phyloP scores from a whole-genome alignment of 2,888 invertebrate species.

The Linnaemya vulpina region DNA sequence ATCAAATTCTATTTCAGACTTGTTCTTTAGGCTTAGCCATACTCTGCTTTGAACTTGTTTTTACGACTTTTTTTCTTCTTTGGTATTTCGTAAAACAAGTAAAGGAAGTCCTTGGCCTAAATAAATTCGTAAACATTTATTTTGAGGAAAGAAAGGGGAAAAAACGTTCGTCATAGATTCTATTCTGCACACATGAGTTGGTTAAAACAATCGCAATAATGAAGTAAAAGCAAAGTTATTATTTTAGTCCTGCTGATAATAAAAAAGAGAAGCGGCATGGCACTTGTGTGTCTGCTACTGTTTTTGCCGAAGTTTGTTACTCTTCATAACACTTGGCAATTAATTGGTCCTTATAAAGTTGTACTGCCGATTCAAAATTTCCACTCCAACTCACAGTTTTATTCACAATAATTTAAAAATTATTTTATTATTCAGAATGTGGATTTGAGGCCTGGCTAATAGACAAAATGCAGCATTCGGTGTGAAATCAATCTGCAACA shows the following conservation, averaged over 20 bases:
- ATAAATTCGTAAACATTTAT: conserved; percentile 46
- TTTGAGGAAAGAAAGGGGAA: neutral
- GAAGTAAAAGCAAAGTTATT: conserved; percentile 8
- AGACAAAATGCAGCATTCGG: too few species aligned
- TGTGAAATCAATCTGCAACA: too few species aligned
- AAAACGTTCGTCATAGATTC: conserved; percentile 60
- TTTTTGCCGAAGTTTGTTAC: conserved; percentile 19
- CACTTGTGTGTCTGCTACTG: conserved; percentile 33
- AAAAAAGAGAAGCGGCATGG: conserved; percentile 21
- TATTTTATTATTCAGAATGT: too few species aligned
- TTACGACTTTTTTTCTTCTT: conserved; percentile 31
- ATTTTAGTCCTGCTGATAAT: neutral
- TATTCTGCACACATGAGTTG: conserved; percentile 23
- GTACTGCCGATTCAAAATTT: too few species aligned
- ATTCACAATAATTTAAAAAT: too few species aligned
- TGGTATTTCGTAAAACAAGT: conserved; percentile 12
- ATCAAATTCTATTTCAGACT: conserved; percentile 15
- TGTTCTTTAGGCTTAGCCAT: neutral
- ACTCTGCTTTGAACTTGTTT: neutral
- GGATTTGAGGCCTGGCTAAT: too few species aligned
- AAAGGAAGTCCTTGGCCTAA: conserved; percentile 70
- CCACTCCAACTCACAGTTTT: too few species aligned
- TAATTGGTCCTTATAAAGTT: too few species aligned
- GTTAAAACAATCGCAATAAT: conserved; percentile 22
- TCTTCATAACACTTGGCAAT: too few species aligned